Percentiles rank a stretch among this genome's conserved stretches.
Conservation (phyloP, 2,888 invertebrate species). For the Notocelia uddmanniana region DNA sequence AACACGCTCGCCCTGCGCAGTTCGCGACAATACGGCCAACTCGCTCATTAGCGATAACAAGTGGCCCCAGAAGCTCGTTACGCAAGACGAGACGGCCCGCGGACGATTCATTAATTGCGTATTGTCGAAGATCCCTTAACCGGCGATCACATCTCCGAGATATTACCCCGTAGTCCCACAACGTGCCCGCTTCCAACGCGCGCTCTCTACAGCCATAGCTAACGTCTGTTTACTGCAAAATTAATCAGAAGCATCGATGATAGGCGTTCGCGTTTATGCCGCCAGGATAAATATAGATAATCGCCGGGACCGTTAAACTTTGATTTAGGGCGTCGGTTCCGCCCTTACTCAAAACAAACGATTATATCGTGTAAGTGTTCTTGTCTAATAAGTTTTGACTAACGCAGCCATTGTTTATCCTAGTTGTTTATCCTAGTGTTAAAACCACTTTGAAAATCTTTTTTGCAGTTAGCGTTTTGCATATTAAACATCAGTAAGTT, state of each 20-base stretch:
- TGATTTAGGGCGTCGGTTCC: constrained; percentile 67
- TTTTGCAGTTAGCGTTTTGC: neutral
- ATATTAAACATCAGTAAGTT: constrained; percentile 33
- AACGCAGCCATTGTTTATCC: constrained; percentile 35
- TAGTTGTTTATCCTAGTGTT: neutral
- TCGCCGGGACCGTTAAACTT: constrained; percentile 66
- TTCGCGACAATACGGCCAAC: constrained; percentile 62
- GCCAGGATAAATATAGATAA: constrained; percentile 75
- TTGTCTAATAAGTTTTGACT: constrained; percentile 34
- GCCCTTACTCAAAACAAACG: constrained; percentile 53
- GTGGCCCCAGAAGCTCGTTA: constrained; percentile 67
- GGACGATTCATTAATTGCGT: constrained; percentile 76
- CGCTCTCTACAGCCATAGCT: constrained; percentile 61
- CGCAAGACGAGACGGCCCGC: constrained; percentile 64
- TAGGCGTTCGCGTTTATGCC: constrained; percentile 68
- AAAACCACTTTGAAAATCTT: constrained; percentile 8
- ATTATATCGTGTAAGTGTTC: constrained; percentile 40
- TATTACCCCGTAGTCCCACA: constrained; percentile 64
- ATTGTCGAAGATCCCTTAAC: constrained; percentile 67
- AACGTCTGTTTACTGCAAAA: constrained; percentile 56
- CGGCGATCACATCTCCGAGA: constrained; percentile 67
- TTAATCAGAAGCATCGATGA: constrained; percentile 76
- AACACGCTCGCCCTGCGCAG: constrained; percentile 56
- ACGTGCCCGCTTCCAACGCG: constrained; percentile 62
- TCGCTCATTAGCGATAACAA: constrained; percentile 75